Base-by-base conservation (phyloP, 2,113 vertebrate genomes). In the Zootoca vivipara region DNA sequence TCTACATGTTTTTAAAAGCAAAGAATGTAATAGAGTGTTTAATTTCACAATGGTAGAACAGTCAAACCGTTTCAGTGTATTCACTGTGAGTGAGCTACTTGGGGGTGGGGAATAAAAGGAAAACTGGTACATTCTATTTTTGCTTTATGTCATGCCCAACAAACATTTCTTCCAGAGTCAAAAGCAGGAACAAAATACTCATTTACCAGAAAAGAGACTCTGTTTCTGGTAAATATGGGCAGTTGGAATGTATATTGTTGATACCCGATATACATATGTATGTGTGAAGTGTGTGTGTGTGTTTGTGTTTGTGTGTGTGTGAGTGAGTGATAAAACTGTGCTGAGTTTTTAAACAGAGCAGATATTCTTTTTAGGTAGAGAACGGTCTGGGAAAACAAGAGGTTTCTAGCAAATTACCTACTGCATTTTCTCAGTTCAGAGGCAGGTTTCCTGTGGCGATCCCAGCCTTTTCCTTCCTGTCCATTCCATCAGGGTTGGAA, bases 391-490 rank as follows among this genome's bases (percentile, higher is more conserved):
- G 81, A 83, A 88, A 83, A 88, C 74, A 83, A 52, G 28, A n/a
- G 70, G 18, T 22, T 77, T 78, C 79, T 83, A 40, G 13, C 70
- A 8, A 20, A 88, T 77, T 85, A 92, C 89, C 56, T 73, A 0
- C 0, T 78, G 75, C 0, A 0, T 84, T 82, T 94, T 82, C 30
- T 73, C 58, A 88, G 89, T 87, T 90, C 88, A 82, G 75, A 92
- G 74, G 85, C 90, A 46, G 73, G 26, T 70, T 90, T 91, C 84
- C 95, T 93, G 93, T 83, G 79, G 90, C 83, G 90, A 83, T 85
- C 87, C 82, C 89, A 90, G 92, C 91, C 89, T 91, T 93, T 94
- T 93, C 95, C 94, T 96, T 95, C 93, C 93, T 92, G 78, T 38
- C 72, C 62, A 28, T 69, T 83, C 56, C 38, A 64, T 40, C 62